Percentiles rank a stretch among this genome's conserved stretches.
Evolutionary conservation across 2,888 invertebrate genomes (phyloP).

Genomic region (Meghimatium bilineatum): DNA sequence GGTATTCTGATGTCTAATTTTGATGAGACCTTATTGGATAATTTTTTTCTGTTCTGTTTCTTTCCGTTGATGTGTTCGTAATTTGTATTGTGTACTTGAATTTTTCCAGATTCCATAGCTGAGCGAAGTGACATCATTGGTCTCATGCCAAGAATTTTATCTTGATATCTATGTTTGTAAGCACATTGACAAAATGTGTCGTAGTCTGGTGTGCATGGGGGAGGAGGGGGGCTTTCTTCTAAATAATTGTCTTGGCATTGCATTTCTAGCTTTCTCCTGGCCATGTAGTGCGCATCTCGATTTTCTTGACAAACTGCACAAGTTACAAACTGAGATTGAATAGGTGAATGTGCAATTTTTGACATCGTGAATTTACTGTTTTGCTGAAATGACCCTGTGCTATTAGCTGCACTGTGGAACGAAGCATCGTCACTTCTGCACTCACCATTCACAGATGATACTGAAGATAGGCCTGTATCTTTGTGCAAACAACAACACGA

Average conservation of each 20-base stretch:
- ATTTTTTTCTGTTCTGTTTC: too few species aligned
- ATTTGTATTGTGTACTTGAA: background rate
- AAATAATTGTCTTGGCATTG: conserved; percentile 18
- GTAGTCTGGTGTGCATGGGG: conserved; percentile 54
- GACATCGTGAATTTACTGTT: background rate
- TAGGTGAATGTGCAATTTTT: background rate
- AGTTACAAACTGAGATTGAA: too few species aligned
- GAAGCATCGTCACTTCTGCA: background rate
- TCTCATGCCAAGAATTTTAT: conserved; percentile 10
- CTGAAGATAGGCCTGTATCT: background rate
- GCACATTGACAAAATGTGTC: background rate
- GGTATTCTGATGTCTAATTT: background rate
- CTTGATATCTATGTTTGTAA: background rate
- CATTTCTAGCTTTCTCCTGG: background rate
- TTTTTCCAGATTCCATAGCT: background rate
- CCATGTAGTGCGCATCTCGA: background rate
- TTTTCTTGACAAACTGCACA: background rate
- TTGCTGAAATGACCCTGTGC: background rate
- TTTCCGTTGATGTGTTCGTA: background rate
- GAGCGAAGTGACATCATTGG: background rate
- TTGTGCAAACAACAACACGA: background rate
- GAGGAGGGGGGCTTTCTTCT: conserved; percentile 49
- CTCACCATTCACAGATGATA: background rate
- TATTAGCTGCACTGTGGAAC: background rate
- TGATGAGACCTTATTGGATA: too few species aligned